Conservation (phyloP, 2,797 vertebrate genomes). For the Columba guinea region DNA sequence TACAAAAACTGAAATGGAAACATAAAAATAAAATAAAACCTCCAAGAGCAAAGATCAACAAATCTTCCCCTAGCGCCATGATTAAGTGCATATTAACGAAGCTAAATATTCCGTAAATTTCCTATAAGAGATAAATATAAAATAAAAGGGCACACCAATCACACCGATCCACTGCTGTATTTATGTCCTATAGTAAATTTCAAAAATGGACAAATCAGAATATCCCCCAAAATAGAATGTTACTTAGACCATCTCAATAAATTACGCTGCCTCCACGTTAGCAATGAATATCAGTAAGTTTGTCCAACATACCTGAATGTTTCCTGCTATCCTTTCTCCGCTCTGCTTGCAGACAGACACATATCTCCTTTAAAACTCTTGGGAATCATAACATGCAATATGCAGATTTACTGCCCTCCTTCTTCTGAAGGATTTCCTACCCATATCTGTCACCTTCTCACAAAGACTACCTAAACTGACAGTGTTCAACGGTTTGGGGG, state of each 20-base stretch:
- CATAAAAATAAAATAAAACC: rapidly evolving
- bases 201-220: neutral
- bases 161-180: neutral
- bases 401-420: neutral
- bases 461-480: neutral
- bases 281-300: neutral
- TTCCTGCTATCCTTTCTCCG: neutral
- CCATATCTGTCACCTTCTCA: neutral
- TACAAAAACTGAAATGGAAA: neutral
- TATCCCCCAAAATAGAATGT: neutral
- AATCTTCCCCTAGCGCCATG: neutral
- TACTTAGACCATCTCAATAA: neutral
- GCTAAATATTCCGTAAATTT: neutral
- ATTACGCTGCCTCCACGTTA: neutral
- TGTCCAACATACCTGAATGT: rapidly evolving
- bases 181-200: neutral
- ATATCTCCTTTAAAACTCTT: neutral
- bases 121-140: neutral
- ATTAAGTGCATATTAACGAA: neutral
- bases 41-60: neutral
- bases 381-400: neutral
- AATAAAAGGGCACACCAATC: neutral
- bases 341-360: neutral
- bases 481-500: neutral
- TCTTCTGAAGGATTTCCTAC: neutral